Conservation (phyloP, 1,140 invertebrate genomes). For the Apis florea region DNA sequence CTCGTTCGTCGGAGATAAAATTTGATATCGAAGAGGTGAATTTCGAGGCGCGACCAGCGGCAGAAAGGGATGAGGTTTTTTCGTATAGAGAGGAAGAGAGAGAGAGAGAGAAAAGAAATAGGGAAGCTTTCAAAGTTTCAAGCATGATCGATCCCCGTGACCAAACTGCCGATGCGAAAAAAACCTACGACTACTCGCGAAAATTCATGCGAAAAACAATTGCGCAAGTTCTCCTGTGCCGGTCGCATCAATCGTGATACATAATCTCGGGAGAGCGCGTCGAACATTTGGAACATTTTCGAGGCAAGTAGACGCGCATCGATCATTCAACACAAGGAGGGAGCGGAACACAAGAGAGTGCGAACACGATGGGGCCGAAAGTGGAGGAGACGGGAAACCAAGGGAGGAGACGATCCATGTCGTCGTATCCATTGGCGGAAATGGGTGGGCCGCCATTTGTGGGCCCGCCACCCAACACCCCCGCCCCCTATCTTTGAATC, state of each 20-base stretch:
- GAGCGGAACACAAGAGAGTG: slow-evolving; percentile 6
- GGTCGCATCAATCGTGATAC: background rate
- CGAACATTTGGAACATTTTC: slow-evolving; percentile 1
- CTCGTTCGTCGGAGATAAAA: background rate
- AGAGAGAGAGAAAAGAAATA: no score
- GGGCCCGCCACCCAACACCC: slow-evolving; percentile 7
- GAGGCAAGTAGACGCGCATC: background rate
- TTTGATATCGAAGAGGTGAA: background rate
- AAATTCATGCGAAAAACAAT: background rate
- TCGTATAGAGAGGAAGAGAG: background rate
- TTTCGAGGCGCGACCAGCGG: background rate
- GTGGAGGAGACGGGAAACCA: no score
- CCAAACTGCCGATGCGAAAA: background rate
- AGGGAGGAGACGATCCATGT: background rate
- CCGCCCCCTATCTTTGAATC: slow-evolving; percentile 43
- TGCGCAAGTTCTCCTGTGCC: no score
- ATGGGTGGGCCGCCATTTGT: background rate
- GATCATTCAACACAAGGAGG: slow-evolving; percentile 5
- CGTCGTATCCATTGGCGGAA: background rate
- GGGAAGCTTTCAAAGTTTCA: background rate
- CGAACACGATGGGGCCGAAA: background rate
- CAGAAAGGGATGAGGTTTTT: no score
- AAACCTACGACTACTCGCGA: background rate
- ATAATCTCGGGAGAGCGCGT: background rate
- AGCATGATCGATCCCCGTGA: background rate